Conservation (phyloP, 2,888 invertebrate species). For the Orchestes rusci region DNA sequence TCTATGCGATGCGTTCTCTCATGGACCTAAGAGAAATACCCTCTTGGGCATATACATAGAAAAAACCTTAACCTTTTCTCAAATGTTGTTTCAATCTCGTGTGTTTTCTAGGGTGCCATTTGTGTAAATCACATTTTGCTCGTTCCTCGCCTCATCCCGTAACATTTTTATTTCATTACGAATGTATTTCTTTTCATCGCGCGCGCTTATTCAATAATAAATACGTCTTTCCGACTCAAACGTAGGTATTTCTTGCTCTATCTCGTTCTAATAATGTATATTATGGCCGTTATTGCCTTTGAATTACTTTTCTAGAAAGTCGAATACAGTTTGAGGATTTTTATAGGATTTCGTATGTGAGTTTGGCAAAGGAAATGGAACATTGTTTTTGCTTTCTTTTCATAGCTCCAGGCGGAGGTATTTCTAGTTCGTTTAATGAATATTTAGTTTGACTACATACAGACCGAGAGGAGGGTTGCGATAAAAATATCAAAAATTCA, state of each 20-base stretch:
- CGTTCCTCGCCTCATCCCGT: slow-evolving; percentile 18
- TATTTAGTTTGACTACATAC: no score
- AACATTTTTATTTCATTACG: slow-evolving; percentile 24
- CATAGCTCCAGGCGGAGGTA: no score
- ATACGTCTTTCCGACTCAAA: slow-evolving; percentile 20
- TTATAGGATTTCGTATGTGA: slow-evolving; percentile 14
- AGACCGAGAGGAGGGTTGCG: no score
- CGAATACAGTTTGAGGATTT: slow-evolving; percentile 14
- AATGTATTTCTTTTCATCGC: slow-evolving; percentile 24
- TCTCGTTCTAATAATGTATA: slow-evolving; percentile 21
- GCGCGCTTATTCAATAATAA: slow-evolving; percentile 25
- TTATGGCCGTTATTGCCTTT: slow-evolving; percentile 20
- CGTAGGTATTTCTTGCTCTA: slow-evolving; percentile 14
- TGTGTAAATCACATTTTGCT: slow-evolving; percentile 26
- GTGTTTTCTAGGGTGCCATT: slow-evolving; percentile 23
- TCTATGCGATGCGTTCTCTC: no score
- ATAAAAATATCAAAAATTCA: no score
- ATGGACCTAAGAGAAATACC: no score
- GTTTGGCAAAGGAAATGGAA: slow-evolving; percentile 7
- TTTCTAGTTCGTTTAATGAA: no score
- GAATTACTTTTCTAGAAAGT: slow-evolving; percentile 17
- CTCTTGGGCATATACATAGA: slow-evolving; percentile 8
- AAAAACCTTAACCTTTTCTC: slow-evolving; percentile 18
- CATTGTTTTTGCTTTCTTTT: neutral
- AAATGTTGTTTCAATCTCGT: slow-evolving; percentile 23